Conservation (phyloP, 2,888 invertebrate species). For the Zygothrica quintamaculata region DNA sequence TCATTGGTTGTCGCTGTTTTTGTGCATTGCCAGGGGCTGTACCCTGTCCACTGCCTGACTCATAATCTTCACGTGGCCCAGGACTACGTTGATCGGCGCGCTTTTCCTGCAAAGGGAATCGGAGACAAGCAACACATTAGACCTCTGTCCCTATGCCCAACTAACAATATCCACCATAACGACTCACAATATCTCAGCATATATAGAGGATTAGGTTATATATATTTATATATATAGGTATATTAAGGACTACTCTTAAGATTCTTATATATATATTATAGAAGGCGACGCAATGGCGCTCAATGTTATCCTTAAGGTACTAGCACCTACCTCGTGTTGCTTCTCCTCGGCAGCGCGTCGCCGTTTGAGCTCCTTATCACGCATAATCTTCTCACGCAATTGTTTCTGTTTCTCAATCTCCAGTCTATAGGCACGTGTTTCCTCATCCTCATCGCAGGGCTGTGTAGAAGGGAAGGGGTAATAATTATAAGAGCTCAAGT, state of each 20-base stretch:
- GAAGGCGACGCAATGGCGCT: background rate
- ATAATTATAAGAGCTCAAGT: background rate
- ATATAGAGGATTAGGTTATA: too few relatives aligned
- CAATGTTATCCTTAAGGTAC: background rate
- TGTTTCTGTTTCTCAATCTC: slow-evolving; percentile 85
- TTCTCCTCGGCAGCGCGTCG: slow-evolving; percentile 84
- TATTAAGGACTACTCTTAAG: too few relatives aligned
- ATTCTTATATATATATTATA: too few relatives aligned
- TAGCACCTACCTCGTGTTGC: slow-evolving; percentile 80
- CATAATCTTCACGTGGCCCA: slow-evolving; percentile 48
- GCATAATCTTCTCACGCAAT: slow-evolving; percentile 84
- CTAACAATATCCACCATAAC: background rate
- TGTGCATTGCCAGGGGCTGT: slow-evolving; percentile 30
- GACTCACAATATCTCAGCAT: too few relatives aligned
- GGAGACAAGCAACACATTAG: slow-evolving; percentile 2
- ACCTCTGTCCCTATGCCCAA: background rate
- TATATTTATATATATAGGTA: too few relatives aligned
- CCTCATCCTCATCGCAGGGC: slow-evolving; percentile 85
- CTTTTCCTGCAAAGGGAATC: slow-evolving; percentile 74
- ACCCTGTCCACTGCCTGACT: slow-evolving; percentile 39
- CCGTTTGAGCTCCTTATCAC: slow-evolving; percentile 85
- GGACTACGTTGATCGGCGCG: slow-evolving; percentile 68
- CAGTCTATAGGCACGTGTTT: slow-evolving; percentile 85
- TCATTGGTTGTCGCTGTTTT: slow-evolving; percentile 39
- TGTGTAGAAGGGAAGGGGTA: slow-evolving; percentile 28